Evolutionary conservation across 1,140 invertebrate species (phyloP).

Genomic region (Nebria ingens): DNA sequence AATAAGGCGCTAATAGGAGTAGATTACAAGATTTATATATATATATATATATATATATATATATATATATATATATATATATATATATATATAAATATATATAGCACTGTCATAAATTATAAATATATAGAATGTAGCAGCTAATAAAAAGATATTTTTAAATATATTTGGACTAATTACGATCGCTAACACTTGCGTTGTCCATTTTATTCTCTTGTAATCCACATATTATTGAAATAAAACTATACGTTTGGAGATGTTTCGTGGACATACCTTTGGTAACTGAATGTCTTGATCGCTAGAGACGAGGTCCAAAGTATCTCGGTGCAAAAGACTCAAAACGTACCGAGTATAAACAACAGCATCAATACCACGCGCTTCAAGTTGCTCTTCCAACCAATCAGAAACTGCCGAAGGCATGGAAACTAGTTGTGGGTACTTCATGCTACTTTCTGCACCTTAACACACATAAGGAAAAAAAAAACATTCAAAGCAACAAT

Average conservation of each 20-base stretch:
- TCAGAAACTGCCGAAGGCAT: constrained; percentile 40
- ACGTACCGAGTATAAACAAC: constrained; percentile 46
- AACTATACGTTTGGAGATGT: background rate
- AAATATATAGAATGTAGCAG: no score
- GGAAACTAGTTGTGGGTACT: constrained; percentile 38
- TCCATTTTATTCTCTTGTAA: no score
- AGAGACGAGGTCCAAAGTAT: constrained; percentile 16
- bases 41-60: no score
- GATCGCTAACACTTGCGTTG: no score
- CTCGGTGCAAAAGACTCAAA: constrained; percentile 40
- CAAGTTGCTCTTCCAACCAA: constrained; percentile 49
- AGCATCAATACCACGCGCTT: constrained; percentile 46
- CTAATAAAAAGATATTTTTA: no score
- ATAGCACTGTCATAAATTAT: no score
- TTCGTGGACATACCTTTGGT: background rate
- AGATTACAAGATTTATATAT: no score
- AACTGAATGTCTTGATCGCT: background rate
- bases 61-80: no score
- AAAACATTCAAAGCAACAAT: background rate
- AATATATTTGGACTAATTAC: no score
- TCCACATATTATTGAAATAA: no score
- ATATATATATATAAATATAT: background rate
- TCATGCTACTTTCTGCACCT: constrained; percentile 27
- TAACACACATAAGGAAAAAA: background rate
- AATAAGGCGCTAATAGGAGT: no score